Percentiles rank a stretch among this genome's conserved stretches.
Conservation (phyloP, 2,113 vertebrate species). For the Crypturellus undulatus region DNA sequence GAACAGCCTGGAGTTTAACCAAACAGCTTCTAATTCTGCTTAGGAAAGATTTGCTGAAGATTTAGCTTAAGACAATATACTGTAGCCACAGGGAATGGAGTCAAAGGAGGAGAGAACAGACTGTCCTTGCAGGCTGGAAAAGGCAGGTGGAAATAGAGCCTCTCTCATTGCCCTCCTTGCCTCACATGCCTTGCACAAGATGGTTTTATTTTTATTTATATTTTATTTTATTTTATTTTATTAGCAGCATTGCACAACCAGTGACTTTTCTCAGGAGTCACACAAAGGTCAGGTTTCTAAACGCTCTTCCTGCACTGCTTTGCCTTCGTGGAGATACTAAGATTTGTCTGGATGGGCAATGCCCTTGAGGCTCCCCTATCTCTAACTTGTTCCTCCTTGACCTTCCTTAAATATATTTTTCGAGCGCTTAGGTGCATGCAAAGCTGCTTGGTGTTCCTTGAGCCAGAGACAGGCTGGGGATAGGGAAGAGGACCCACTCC, state of each 20-base stretch:
- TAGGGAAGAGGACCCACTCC: too few species aligned
- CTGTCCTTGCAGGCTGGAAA: slow-evolving; percentile 21
- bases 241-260: too few species aligned
- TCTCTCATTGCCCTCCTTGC: background rate
- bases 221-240: too few species aligned
- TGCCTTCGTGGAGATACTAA: background rate
- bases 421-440: too few species aligned
- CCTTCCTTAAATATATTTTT: background rate
- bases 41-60: slow-evolving; percentile 37
- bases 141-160: background rate
- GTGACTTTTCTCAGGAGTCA: background rate
- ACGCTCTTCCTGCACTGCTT: rapidly evolving
- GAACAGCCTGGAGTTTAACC: slow-evolving; percentile 11
- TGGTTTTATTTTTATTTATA: background rate
- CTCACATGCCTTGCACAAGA: background rate
- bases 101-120: background rate
- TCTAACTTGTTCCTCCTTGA: background rate
- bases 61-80: slow-evolving; percentile 40
- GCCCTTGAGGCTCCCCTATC: background rate
- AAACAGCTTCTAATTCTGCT: slow-evolving; percentile 37
- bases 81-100: background rate
- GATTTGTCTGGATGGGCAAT: background rate
- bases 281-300: background rate
- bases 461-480: background rate
- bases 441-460: background rate